Conservation (phyloP, 2,888 invertebrate species). For the Meloe dianella region DNA sequence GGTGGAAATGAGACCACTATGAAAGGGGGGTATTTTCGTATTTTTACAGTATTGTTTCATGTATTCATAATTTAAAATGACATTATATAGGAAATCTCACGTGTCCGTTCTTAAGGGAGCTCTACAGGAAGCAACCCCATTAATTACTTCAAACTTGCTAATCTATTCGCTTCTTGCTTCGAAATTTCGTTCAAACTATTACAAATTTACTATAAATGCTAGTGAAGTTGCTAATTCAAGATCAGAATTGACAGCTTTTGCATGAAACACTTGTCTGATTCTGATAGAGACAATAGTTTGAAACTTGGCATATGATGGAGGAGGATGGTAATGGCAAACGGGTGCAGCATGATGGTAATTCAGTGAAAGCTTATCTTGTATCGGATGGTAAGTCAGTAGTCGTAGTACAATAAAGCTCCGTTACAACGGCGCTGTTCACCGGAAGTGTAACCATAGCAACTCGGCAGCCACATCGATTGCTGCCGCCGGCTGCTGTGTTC, state of each 20-base stretch:
- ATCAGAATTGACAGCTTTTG: background rate
- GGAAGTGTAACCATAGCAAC: constrained; percentile 74
- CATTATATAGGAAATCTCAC: background rate
- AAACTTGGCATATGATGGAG: constrained; percentile 25
- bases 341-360: constrained; percentile 35
- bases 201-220: background rate
- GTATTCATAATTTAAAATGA: background rate
- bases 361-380: constrained; percentile 38
- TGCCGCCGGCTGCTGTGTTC: constrained; percentile 48
- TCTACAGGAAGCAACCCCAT: too few species aligned
- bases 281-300: constrained; percentile 25
- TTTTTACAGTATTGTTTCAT: background rate
- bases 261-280: constrained; percentile 6
- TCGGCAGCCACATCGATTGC: constrained; percentile 69
- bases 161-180: too few species aligned
- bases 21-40: background rate
- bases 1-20: background rate
- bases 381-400: constrained; percentile 39
- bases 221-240: background rate
- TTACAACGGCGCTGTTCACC: constrained; percentile 59
- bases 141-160: too few species aligned
- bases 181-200: background rate
- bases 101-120: background rate
- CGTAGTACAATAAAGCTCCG: constrained; percentile 45
- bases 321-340: background rate